Conservation (phyloP, 2,888 invertebrate species). For the Lithodes maja region DNA sequence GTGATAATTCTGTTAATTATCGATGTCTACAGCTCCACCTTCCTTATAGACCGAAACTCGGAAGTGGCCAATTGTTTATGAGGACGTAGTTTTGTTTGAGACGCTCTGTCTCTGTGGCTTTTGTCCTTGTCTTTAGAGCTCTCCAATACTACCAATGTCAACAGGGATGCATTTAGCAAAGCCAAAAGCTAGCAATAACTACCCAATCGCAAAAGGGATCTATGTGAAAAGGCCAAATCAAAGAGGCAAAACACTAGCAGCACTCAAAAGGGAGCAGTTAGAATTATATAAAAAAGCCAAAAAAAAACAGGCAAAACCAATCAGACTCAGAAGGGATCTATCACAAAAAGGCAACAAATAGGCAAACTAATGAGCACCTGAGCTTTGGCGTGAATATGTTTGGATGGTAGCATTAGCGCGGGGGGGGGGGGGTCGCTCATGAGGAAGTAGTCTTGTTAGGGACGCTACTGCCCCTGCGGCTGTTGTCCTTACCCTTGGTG, state of each 20-base stretch:
- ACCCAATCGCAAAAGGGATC: too few relatives aligned
- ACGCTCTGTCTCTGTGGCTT: too few relatives aligned
- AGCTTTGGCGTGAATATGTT: constrained; percentile 36
- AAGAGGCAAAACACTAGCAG: not conserved
- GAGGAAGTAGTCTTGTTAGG: constrained; percentile 52
- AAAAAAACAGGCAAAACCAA: not conserved
- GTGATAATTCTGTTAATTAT: too few relatives aligned
- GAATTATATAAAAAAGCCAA: not conserved
- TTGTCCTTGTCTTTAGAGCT: too few relatives aligned
- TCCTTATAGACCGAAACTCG: too few relatives aligned
- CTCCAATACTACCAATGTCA: too few relatives aligned
- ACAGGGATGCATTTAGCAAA: too few relatives aligned
- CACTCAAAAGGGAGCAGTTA: not conserved
- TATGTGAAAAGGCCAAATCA: too few relatives aligned
- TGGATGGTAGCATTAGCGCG: constrained; percentile 12
- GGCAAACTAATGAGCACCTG: constrained; percentile 34
- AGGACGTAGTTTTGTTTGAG: too few relatives aligned
- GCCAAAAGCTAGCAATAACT: too few relatives aligned
- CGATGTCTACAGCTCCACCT: too few relatives aligned
- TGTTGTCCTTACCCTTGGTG: constrained; percentile 53
- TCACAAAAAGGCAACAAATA: not conserved
- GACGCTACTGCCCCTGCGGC: constrained; percentile 47
- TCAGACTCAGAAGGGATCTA: not conserved
- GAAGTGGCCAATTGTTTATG: too few relatives aligned
- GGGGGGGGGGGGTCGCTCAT: constrained; percentile 27